Evolutionary conservation across 2,113 vertebrate genomes (phyloP).

Genomic region (Ptilorrhoa leucosticta): DNA sequence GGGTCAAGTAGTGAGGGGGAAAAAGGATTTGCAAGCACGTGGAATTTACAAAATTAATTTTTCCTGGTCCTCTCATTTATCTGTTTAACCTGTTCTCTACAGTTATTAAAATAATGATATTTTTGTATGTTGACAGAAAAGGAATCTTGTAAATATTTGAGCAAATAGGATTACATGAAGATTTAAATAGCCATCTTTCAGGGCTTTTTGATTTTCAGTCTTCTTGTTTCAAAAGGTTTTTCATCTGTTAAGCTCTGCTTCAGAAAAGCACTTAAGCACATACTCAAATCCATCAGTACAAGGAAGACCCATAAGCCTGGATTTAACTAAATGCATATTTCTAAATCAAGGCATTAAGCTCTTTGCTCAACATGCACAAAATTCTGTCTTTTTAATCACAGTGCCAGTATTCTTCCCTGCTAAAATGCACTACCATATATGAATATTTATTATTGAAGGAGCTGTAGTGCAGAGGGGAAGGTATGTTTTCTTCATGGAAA

Average conservation of each 20-base stretch:
- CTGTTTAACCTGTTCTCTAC: neutral
- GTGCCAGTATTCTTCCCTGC: neutral
- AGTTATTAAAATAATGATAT: neutral
- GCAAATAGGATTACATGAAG: neutral
- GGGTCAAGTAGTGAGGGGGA: neutral
- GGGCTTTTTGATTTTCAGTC: neutral
- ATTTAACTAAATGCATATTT: slow-evolving; percentile 29
- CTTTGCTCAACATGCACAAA: slow-evolving; percentile 19
- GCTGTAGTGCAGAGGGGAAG: neutral
- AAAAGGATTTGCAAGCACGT: neutral
- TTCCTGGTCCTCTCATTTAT: neutral
- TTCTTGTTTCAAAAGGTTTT: slow-evolving; percentile 28
- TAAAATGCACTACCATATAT: neutral
- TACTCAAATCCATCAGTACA: slow-evolving; percentile 1
- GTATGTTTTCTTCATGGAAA: neutral
- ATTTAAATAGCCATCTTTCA: neutral
- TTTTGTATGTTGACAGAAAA: neutral
- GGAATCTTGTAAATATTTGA: slow-evolving; percentile 1
- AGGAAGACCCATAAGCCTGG: slow-evolving; percentile 14
- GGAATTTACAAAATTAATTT: neutral
- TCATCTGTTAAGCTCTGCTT: slow-evolving; percentile 24
- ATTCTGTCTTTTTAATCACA: neutral
- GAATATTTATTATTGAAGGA: neutral
- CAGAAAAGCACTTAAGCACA: slow-evolving; percentile 25
- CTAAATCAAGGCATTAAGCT: slow-evolving; percentile 15